Base-by-base conservation (phyloP, 2,113 vertebrate genomes). In the human (Homo sapiens) region DNA sequence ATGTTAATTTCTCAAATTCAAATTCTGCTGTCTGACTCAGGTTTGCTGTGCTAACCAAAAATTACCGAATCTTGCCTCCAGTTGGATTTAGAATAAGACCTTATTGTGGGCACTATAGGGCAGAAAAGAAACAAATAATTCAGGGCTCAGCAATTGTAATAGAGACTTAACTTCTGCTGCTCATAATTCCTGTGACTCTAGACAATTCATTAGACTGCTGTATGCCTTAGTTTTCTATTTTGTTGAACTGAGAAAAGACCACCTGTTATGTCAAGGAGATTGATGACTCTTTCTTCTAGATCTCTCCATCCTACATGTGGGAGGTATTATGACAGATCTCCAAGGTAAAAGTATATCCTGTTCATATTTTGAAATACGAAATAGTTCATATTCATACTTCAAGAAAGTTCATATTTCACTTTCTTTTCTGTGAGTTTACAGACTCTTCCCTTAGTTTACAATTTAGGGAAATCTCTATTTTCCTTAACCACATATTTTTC, bases 151-250 rank as follows among this genome's bases (percentile, higher is more conserved):
- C 89, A 72, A 48, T 6, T 86, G 35, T 79, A 57, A 27, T 48
- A 89, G 18, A 59, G 16, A 52, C 23, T 79, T 59, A 59, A 35
- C 9, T 68, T 93, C 57, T 91, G 52, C 35, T 57, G 18, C 4
- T 43, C 7, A 52, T 45, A 64, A 82, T 73, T 52, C 48, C 70
- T 94, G 52, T 75, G 25, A 72, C 64, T 81, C 14, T 92, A 48
- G 66, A 75, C 9, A 89, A 25, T 57, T 78, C 57, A 83, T 55
- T 78, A 40, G 6, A 79, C 35, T 92, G 17, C 20, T 40, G 4
- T 50, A 1, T 92, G 40, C 43, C 88, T 96, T 90, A 61, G 32
- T 80, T 91, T 98, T 35, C 73, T 32, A 14, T 78, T 97, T 50
- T 92, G 40, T 45, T 95, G 70, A 93, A 48, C n/a, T 83, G 23